A percentile compares a stretch with the other conserved stretches of the same genome.
These are phyloP conservation scores for Stigmatopora nigra DNA, from an alignment of 2,113 vertebrate species.

Conservation along the genomic window DNA sequence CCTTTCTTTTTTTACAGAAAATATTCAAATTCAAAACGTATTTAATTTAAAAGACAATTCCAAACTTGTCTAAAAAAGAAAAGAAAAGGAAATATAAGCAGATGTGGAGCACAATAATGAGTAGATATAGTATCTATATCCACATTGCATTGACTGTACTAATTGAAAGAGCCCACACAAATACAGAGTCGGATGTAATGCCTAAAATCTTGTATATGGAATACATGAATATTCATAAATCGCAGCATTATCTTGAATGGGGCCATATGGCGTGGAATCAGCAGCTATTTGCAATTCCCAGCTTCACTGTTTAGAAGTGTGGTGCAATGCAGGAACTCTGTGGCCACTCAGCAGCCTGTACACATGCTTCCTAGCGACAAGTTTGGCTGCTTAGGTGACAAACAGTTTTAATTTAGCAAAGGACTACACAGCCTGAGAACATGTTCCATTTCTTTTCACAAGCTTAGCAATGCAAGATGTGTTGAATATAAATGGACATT, in stretches of 20 bases:
- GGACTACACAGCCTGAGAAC: background rate
- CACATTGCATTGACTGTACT: constrained; percentile 11
- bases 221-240: constrained; percentile 45
- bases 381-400: constrained; percentile 1
- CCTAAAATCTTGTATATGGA: constrained; percentile 13
- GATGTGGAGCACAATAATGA: constrained; percentile 10
- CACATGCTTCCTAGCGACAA: constrained; percentile 1
- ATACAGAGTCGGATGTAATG: constrained; percentile 6
- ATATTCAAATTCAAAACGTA: background rate
- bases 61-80: background rate
- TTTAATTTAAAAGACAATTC: background rate
- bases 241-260: constrained; percentile 19
- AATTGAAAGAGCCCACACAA: constrained; percentile 18
- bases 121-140: constrained; percentile 6
- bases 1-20: no score
- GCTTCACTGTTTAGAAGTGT: constrained; percentile 16
- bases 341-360: constrained; percentile 18
- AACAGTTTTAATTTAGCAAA: background rate
- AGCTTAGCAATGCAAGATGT: background rate
- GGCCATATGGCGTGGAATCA: constrained; percentile 28
- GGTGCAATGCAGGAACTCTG: constrained; percentile 17
- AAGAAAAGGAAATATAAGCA: background rate
- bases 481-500: background rate
- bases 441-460: background rate
- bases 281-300: constrained; percentile 25